Conservation (phyloP, 2,797 vertebrate genomes). For the Micropoecilia bifurca region DNA sequence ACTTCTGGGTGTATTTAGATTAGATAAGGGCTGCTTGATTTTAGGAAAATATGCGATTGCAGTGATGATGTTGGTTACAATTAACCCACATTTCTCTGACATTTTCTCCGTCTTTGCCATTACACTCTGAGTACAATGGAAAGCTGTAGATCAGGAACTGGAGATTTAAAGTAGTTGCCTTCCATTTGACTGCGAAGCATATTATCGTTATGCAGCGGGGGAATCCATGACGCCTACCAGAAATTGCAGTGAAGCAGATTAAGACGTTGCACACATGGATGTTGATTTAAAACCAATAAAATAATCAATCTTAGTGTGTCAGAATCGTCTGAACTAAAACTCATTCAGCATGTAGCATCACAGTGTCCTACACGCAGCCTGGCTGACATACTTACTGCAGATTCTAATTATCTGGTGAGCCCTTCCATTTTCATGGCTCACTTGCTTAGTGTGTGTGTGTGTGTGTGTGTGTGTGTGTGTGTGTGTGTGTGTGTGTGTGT, state of each 20-base stretch:
- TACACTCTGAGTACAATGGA: neutral
- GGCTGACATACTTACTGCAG: slow-evolving; percentile 51
- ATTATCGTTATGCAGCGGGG: neutral
- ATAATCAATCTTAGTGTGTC: neutral
- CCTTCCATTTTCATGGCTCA: slow-evolving; percentile 64
- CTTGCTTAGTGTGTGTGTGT: slow-evolving; percentile 19
- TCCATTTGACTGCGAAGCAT: neutral
- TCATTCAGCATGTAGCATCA: neutral
- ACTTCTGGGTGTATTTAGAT: neutral
- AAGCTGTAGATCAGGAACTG: neutral
- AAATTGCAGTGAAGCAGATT: neutral
- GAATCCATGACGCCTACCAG: neutral
- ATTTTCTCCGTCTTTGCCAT: neutral
- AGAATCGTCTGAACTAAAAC: neutral
- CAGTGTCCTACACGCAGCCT: slow-evolving; percentile 14
- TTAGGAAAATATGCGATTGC: neutral
- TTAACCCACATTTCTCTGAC: neutral
- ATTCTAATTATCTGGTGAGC: slow-evolving; percentile 43
- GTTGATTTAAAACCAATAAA: neutral
- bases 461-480: no score
- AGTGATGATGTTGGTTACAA: neutral
- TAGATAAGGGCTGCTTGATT: neutral
- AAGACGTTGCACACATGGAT: neutral
- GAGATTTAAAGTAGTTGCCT: neutral
- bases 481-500: no score